A percentile compares a stretch with the other conserved stretches of the same genome.
Evolutionary conservation across 2,797 vertebrate genomes (phyloP).

Genomic region (Balearica regulorum): DNA sequence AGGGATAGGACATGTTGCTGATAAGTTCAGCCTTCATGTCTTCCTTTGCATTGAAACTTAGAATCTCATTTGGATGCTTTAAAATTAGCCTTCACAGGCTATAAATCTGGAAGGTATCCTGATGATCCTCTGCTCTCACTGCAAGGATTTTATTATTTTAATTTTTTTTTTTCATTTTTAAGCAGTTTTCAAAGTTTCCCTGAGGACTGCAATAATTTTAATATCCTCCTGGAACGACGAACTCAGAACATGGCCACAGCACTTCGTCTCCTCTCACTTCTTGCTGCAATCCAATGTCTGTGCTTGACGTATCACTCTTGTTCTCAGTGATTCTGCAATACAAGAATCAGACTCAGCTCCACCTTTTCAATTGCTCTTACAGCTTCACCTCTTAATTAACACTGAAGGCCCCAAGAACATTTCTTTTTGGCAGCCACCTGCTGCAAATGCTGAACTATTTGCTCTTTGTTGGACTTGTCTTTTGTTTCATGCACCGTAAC

Average conservation of each 20-base stretch:
- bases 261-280: background rate
- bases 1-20: background rate
- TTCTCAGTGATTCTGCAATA: background rate
- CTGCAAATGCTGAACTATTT: rapidly evolving
- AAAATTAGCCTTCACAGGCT: background rate
- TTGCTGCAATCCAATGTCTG: background rate
- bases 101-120: background rate
- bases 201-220: background rate
- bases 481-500: rapidly evolving
- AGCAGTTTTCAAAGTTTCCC: background rate
- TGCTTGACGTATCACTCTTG: background rate
- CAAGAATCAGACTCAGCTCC: background rate
- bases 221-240: background rate
- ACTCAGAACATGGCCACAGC: background rate
- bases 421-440: background rate
- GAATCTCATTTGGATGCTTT: background rate
- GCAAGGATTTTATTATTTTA: background rate
- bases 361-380: background rate
- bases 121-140: background rate
- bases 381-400: background rate
- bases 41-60: background rate
- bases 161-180: background rate
- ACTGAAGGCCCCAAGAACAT: background rate
- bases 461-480: background rate
- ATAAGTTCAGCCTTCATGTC: background rate